Percentiles rank a stretch among this genome's conserved stretches.
Conservation (phyloP, 2,888 invertebrate genomes). For the Sminthurinus aureus region DNA sequence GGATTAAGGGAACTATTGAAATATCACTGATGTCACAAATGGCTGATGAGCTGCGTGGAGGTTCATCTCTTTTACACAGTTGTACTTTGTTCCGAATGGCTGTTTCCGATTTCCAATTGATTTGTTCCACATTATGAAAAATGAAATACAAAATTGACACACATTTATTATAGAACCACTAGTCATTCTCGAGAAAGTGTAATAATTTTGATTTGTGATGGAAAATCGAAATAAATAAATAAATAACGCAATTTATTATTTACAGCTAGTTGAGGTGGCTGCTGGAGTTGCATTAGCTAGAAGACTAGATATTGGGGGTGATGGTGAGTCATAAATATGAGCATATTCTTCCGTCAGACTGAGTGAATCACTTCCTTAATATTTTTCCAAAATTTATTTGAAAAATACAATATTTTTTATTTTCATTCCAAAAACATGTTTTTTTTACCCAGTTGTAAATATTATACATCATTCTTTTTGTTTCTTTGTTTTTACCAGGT, state of each 20-base stretch:
- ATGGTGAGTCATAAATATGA: not conserved
- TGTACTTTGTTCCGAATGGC: slow-evolving; percentile 32
- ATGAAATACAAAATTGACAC: not conserved
- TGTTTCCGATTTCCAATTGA: no score
- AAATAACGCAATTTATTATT: no score
- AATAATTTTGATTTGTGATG: not conserved
- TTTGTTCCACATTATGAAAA: not conserved
- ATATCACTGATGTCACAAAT: slow-evolving; percentile 63
- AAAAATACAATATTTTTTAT: no score
- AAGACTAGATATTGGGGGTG: not conserved
- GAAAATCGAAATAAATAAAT: no score
- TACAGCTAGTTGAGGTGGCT: not conserved
- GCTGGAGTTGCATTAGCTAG: not conserved
- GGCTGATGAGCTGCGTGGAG: not conserved
- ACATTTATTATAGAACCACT: not conserved
- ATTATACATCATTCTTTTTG: no score
- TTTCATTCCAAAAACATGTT: no score
- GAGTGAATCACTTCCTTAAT: slow-evolving; percentile 65
- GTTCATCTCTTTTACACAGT: slow-evolving; percentile 24
- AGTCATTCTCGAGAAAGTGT: not conserved
- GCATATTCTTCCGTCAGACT: slow-evolving; percentile 66
- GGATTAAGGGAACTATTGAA: slow-evolving; percentile 68
- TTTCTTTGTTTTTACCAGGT: slow-evolving; percentile 60
- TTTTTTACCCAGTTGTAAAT: no score
- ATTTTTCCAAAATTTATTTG: no score